phyloP scores from a whole-genome alignment of 2,113 vertebrate genomes.

The Aldabrachelys gigantea region DNA sequence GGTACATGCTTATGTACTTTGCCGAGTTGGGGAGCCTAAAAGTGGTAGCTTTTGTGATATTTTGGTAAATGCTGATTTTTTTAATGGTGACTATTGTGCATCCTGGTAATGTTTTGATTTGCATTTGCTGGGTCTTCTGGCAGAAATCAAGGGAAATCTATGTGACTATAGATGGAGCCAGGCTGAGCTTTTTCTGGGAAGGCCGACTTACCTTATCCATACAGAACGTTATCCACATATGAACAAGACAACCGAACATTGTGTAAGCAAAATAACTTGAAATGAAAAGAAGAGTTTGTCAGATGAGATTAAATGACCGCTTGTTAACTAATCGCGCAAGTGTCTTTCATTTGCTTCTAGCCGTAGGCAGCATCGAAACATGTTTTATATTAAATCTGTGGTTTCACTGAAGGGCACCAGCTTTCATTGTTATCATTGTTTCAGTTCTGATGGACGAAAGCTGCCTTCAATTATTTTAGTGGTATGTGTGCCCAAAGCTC shows the following conservation, averaged over 20 bases:
- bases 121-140: neutral
- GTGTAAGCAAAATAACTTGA: constrained; percentile 29
- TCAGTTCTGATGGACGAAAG: constrained; percentile 36
- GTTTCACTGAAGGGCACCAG: constrained; percentile 37
- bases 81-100: rapidly evolving
- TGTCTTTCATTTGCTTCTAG: constrained; percentile 74
- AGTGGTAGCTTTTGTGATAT: neutral
- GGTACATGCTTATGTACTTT: neutral
- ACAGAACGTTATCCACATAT: neutral
- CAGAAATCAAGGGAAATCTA: neutral
- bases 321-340: constrained; percentile 72
- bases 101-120: neutral
- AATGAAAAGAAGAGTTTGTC: constrained; percentile 25
- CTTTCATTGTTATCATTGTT: constrained; percentile 54
- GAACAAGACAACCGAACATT: neutral
- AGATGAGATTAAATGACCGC: constrained; percentile 58
- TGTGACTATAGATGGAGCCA: neutral
- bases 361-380: constrained; percentile 40
- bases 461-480: constrained; percentile 71
- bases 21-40: neutral
- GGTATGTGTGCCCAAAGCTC: constrained; percentile 33
- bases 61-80: neutral
- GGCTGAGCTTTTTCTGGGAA: neutral
- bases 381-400: constrained; percentile 74
- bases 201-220: neutral